phyloP scores from a whole-genome alignment of 92 coral and sea anemone genomes.

The Zoanthus sociatus region DNA sequence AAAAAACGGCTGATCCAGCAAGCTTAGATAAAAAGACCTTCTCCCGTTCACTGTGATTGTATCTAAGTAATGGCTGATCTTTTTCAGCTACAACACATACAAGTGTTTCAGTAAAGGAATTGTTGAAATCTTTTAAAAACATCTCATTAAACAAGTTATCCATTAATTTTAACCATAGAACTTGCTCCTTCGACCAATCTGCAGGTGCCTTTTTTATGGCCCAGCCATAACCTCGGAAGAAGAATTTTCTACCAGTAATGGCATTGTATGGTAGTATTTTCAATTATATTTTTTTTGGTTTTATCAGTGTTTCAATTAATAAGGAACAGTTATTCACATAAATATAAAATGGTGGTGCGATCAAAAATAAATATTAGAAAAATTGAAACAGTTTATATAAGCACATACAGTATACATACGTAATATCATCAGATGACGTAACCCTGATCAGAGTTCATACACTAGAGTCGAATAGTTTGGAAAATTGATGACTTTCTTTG shows the following conservation, averaged over 20 bases:
- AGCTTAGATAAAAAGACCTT: slow-evolving; percentile 13
- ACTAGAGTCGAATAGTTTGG: too few species aligned
- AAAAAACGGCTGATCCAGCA: neutral
- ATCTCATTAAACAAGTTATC: neutral
- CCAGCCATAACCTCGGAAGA: slow-evolving; percentile 31
- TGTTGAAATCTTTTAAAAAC: slow-evolving; percentile 2
- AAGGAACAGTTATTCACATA: too few species aligned
- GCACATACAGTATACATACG: too few species aligned
- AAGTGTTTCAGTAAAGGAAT: slow-evolving; percentile 14
- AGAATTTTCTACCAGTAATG: slow-evolving; percentile 11
- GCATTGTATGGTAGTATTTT: neutral
- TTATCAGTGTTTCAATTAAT: too few species aligned
- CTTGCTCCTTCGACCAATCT: slow-evolving; percentile 7
- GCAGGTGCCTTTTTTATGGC: slow-evolving; percentile 17
- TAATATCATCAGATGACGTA: too few species aligned
- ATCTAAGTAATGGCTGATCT: neutral
- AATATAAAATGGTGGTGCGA: too few species aligned
- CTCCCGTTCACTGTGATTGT: slow-evolving; percentile 24
- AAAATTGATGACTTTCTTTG: too few species aligned
- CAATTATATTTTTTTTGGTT: neutral
- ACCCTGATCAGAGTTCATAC: too few species aligned
- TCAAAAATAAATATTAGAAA: too few species aligned
- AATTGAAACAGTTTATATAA: too few species aligned
- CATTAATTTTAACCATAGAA: slow-evolving; percentile 6
- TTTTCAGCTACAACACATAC: slow-evolving; percentile 13